Base-by-base conservation (phyloP, 2,113 vertebrate genomes). In the Cricetomys ansorgei region DNA sequence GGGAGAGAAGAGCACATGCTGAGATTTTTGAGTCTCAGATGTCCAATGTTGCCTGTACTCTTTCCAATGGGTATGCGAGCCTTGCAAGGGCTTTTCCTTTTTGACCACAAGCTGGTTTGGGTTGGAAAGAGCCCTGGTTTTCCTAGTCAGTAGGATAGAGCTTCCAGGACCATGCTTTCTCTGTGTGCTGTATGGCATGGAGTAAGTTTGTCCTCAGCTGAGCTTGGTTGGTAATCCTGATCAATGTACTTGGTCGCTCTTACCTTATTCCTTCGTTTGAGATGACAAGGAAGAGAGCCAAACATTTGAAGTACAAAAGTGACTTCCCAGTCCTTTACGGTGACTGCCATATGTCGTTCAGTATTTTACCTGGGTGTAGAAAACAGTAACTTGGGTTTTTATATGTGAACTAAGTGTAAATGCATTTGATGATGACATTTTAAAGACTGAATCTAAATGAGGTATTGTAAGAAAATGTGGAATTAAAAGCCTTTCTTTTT, bases 401-500 rank as follows among this genome's bases (percentile, higher is more conserved):
- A 31, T 45, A 43, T 7, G 4, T 7, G 19, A 27, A 43, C 72
- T 92, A 80, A 62, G 57, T 88, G 7, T 77, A 72, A 89, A 81
- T 34, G 64, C 59, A 53, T 23, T 88, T 65, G 70, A 64, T 83
- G 72, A 89, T 31, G 69, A 4, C 9, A 88, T 57, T 92, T 75
- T 27, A 64, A 64, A 88, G 69, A 67, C 59, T 75, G 83, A 91
- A 65, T 73, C 92, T 88, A 94, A 84, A 75, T 76, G 89, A 92
- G 80, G 59, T 80, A 43, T 81, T 96, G 7, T 37, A 84, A 94
- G 64, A 93, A 92, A 92, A 59, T 89, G 64, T 76, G 70, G 45
- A 93, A 73, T 59, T 81, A 62, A 69, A 29, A 40, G n/a, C n/a
- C 62, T 27, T 64, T 64, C 62, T 64, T 40, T 95, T 84, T 59